phyloP scores from a whole-genome alignment of 1,140 invertebrate genomes.

The Hydropsyche tenuis region DNA sequence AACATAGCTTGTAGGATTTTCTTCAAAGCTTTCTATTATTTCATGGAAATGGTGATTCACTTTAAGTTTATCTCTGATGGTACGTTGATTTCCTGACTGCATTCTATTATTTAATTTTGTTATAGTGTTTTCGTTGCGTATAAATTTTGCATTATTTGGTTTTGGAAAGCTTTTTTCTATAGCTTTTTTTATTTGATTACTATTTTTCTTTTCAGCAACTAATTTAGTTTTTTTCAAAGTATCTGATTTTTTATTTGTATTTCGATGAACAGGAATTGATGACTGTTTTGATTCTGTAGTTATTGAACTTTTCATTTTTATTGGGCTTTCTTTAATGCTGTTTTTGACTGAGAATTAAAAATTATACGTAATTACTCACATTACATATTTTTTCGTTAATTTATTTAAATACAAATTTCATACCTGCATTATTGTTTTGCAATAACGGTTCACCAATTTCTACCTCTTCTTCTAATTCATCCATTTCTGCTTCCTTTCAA shows the following conservation, averaged over 20 bases:
- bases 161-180: conserved; percentile 26
- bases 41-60: conserved; percentile 26
- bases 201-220: neutral
- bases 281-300: neutral
- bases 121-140: neutral
- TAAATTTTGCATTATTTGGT: neutral
- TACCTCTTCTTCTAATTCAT: conserved; percentile 50
- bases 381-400: neutral
- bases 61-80: conserved; percentile 25
- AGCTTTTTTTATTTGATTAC: neutral
- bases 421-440: conserved; percentile 1
- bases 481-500: conserved; percentile 45
- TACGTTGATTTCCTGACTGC: neutral
- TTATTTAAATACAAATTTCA: neutral
- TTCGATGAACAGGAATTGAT: neutral
- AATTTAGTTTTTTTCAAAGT: neutral
- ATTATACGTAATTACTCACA: neutral
- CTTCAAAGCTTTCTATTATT: conserved; percentile 28
- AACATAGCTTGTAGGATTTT: conserved; percentile 11
- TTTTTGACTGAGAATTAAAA: neutral
- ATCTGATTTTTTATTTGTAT: neutral
- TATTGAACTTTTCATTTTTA: neutral
- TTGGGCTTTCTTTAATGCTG: neutral
- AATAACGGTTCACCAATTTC: conserved; percentile 42
- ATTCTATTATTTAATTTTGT: neutral